Evolutionary conservation across 2,113 vertebrate species (phyloP).

Genomic region (Ailuropoda melanoleuca): DNA sequence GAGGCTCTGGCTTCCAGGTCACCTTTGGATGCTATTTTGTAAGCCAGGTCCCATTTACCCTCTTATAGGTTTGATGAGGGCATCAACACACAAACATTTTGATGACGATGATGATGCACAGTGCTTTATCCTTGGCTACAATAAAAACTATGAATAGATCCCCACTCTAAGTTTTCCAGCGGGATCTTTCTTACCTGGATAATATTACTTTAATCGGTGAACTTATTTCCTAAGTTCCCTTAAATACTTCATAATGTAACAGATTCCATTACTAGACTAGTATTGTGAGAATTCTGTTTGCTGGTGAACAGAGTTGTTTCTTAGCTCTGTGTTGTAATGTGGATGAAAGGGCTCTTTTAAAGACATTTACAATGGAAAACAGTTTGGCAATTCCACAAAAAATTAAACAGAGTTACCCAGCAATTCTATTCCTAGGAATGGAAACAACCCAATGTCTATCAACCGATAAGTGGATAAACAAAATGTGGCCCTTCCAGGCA

Average conservation of each 20-base stretch:
- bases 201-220: background rate
- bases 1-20: background rate
- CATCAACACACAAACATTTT: background rate
- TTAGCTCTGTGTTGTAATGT: background rate
- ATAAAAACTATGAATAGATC: background rate
- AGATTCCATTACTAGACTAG: background rate
- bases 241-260: background rate
- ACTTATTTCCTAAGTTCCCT: background rate
- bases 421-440: background rate
- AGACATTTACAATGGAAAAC: background rate
- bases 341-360: background rate
- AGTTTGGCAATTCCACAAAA: background rate
- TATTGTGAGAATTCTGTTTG: background rate
- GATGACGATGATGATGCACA: background rate
- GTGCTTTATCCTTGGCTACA: background rate
- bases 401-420: background rate
- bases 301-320: background rate
- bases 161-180: background rate
- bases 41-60: background rate
- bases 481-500: background rate
- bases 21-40: background rate
- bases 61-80: background rate
- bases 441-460: background rate
- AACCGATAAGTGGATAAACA: background rate
- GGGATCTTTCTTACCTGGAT: background rate